Evolutionary conservation across 2,888 invertebrate genomes (phyloP).

Genomic region (Diarsia mendica): DNA sequence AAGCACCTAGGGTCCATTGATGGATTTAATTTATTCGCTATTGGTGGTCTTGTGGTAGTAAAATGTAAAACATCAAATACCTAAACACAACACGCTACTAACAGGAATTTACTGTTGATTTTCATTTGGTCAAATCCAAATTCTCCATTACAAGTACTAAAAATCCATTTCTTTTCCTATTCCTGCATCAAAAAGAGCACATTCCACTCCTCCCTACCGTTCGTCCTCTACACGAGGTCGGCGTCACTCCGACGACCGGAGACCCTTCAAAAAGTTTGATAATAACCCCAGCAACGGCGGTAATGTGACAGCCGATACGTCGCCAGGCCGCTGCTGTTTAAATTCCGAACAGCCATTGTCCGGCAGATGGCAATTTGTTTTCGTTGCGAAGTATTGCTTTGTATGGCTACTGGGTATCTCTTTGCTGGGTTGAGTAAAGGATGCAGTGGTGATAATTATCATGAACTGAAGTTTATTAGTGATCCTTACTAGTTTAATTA

Average conservation of each 20-base stretch:
- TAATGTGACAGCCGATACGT: constrained; percentile 91
- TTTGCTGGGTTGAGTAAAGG: background rate
- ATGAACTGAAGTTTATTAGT: background rate
- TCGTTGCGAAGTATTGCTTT: constrained; percentile 47
- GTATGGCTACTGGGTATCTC: background rate
- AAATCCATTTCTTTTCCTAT: background rate
- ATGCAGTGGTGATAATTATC: background rate
- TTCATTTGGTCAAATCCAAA: background rate
- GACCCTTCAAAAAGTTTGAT: constrained; percentile 90
- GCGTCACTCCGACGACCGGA: constrained; percentile 85
- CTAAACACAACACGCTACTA: background rate
- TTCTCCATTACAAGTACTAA: background rate
- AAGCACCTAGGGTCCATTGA: background rate
- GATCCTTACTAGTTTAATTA: background rate
- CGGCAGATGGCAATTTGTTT: constrained; percentile 60
- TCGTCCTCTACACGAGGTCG: constrained; percentile 73
- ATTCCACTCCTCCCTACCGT: constrained; percentile 70
- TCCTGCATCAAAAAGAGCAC: constrained; percentile 45
- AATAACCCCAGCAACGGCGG: constrained; percentile 84
- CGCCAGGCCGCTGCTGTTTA: constrained; percentile 84
- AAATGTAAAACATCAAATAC: background rate
- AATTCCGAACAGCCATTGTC: constrained; percentile 79
- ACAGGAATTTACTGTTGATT: background rate
- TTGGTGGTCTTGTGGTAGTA: background rate
- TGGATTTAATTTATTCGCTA: background rate